A percentile compares a stretch with the other conserved stretches of the same genome.
Evolutionary conservation across 2,113 vertebrate genomes (phyloP).

Genomic region (Zosterops japonicus): DNA sequence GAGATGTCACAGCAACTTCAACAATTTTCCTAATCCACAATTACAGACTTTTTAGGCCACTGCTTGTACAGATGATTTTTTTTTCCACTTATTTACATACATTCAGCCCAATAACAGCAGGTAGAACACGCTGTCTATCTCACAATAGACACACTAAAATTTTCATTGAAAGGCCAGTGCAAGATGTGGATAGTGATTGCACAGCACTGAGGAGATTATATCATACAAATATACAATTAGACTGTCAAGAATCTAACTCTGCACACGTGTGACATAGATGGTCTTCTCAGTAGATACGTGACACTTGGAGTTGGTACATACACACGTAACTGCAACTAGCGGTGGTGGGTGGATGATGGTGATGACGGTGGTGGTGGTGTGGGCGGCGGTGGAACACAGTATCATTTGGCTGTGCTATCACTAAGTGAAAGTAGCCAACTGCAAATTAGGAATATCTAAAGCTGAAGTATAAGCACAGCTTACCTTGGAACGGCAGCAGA

Average conservation of each 20-base stretch:
- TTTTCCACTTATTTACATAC: constrained; percentile 79
- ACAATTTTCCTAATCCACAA: constrained; percentile 66
- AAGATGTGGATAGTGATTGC: constrained; percentile 73
- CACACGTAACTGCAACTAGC: constrained; percentile 3
- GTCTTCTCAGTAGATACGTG: constrained; percentile 7
- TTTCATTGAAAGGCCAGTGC: constrained; percentile 74
- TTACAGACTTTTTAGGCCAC: constrained; percentile 74
- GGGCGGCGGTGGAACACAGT: neutral
- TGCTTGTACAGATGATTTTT: constrained; percentile 68
- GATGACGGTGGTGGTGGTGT: neutral
- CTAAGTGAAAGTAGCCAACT: constrained; percentile 46
- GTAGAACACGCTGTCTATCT: constrained; percentile 68
- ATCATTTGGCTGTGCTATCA: neutral
- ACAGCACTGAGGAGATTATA: constrained; percentile 75
- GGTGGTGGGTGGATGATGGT: neutral
- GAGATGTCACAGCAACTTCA: constrained; percentile 74
- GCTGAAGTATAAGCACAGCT: constrained; percentile 50
- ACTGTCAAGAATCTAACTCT: constrained; percentile 71
- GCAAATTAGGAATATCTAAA: constrained; percentile 47
- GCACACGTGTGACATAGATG: constrained; percentile 50
- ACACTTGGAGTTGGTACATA: constrained; percentile 46
- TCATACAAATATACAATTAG: constrained; percentile 82
- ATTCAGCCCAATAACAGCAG: constrained; percentile 79
- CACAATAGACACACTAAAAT: constrained; percentile 71
- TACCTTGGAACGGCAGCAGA: constrained; percentile 10